These are phyloP conservation scores for Erythrocercus mccallii DNA, from an alignment of 2,113 vertebrate genomes.

Conservation along the genomic window DNA sequence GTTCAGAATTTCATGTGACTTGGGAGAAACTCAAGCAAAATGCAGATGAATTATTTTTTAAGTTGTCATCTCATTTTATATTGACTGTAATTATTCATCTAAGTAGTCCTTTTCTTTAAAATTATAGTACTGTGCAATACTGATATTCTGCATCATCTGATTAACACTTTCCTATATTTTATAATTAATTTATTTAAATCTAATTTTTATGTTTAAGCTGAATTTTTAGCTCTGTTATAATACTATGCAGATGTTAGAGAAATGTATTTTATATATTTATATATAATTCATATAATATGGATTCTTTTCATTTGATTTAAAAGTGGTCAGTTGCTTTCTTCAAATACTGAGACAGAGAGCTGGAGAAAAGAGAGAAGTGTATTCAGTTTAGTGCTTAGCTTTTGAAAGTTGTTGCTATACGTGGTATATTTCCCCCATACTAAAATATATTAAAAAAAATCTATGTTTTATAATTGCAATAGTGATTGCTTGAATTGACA, in stretches of 20 bases:
- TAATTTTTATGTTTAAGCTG: not conserved
- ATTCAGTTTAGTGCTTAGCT: not conserved
- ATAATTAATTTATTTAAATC: not conserved
- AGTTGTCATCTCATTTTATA: not conserved
- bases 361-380: not conserved
- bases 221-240: not conserved
- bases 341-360: not conserved
- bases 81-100: not conserved
- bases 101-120: not conserved
- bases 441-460: not conserved
- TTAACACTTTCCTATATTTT: not conserved
- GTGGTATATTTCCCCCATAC: not conserved
- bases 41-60: not conserved
- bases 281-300: not conserved
- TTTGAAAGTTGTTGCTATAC: not conserved
- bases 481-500: not conserved
- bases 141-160: not conserved
- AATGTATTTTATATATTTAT: not conserved
- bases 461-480: not conserved
- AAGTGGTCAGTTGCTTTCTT: not conserved
- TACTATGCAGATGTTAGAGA: not conserved
- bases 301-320: not conserved
- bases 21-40: not conserved
- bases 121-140: not conserved
- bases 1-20: not conserved